phyloP scores from a whole-genome alignment of 2,113 vertebrate genomes.

The mouse (Mus musculus) region DNA sequence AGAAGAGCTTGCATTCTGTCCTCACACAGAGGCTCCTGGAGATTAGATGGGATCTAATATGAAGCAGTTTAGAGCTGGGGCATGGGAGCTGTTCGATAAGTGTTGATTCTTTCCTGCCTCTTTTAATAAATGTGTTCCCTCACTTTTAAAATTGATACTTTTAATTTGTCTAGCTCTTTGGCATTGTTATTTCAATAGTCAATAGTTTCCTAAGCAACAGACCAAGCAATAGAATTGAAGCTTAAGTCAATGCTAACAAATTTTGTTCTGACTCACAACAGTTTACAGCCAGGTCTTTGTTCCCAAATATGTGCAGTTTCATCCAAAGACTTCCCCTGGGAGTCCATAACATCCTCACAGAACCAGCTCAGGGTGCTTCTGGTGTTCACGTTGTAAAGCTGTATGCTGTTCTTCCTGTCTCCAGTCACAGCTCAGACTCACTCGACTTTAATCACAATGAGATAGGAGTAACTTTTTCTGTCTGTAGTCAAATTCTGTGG shows the following conservation, averaged over 20 bases:
- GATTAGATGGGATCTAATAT: background rate
- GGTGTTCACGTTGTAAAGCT: background rate
- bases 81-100: background rate
- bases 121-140: conserved; percentile 55
- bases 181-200: conserved; percentile 67
- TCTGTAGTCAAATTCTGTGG: background rate
- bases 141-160: conserved; percentile 67
- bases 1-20: background rate
- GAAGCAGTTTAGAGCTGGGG: background rate
- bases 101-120: conserved; percentile 19
- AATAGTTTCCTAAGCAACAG: conserved; percentile 57
- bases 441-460: background rate
- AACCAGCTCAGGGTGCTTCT: background rate
- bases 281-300: background rate
- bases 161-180: conserved; percentile 61
- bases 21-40: background rate
- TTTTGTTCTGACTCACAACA: conserved; percentile 50
- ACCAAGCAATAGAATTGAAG: conserved; percentile 49
- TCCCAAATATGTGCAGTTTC: background rate
- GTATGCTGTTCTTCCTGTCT: background rate
- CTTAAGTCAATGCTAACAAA: conserved; percentile 63
- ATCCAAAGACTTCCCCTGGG: background rate
- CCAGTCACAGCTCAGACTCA: background rate
- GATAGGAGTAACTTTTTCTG: background rate
- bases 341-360: background rate